A percentile compares a stretch with the other conserved stretches of the same genome.
phyloP scores from a whole-genome alignment of 2,888 invertebrate genomes.

The Tachystola acroxantha region DNA sequence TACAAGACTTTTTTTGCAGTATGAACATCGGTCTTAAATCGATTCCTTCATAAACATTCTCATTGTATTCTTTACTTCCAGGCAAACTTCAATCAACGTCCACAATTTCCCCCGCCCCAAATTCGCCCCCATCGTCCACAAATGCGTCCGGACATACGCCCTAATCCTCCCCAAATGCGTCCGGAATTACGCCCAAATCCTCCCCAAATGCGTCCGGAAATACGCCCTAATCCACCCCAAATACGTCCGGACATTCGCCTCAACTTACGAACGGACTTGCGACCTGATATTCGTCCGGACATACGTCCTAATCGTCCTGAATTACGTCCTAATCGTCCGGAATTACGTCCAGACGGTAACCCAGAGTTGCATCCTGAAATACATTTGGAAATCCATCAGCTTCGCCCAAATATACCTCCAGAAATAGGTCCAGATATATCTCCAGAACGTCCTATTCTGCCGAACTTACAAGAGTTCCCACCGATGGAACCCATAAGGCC shows the following conservation, averaged over 20 bases:
- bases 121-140: conserved; percentile 15
- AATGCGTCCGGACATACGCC: conserved; percentile 9
- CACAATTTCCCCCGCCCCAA: conserved; percentile 43
- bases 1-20: no score
- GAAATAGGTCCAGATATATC: conserved; percentile 15
- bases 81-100: conserved; percentile 51
- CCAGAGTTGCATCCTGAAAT: conserved; percentile 24
- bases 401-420: conserved; percentile 14
- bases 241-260: conserved; percentile 11
- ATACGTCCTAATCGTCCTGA: conserved; percentile 18
- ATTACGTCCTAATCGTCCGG: conserved; percentile 18
- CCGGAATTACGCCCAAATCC: conserved; percentile 10
- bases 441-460: conserved; percentile 33
- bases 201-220: conserved; percentile 12
- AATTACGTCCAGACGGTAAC: conserved; percentile 12
- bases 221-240: conserved; percentile 15
- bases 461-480: conserved; percentile 22
- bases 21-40: no score
- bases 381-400: not conserved
- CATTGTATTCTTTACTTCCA: no score
- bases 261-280: conserved; percentile 1
- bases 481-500: not conserved
- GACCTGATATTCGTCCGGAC: conserved; percentile 20
- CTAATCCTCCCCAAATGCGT: conserved; percentile 13
- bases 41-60: no score